phyloP scores from a whole-genome alignment of 1,140 invertebrate genomes.

The Saxidomus purpurata region DNA sequence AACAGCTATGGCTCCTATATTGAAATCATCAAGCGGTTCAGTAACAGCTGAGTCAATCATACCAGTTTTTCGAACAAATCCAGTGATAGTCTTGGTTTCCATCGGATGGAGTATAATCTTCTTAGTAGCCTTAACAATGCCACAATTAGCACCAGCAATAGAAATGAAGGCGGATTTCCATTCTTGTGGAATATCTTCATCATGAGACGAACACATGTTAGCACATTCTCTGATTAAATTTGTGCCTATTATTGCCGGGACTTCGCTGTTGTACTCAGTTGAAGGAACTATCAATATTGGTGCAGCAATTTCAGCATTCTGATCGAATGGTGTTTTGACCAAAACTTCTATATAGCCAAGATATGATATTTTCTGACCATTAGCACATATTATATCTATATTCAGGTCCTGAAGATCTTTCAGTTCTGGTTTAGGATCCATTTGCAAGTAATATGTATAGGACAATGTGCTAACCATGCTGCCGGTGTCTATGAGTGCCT shows the following conservation, averaged over 20 bases:
- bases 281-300: neutral
- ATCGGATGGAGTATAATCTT: constrained; percentile 8
- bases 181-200: too few relatives aligned
- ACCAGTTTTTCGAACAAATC: neutral
- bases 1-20: neutral
- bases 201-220: too few relatives aligned
- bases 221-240: too few relatives aligned
- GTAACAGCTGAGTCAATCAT: neutral
- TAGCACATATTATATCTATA: too few relatives aligned
- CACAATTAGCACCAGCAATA: neutral
- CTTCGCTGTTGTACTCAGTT: neutral
- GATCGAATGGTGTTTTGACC: neutral
- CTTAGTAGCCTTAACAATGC: constrained; percentile 4
- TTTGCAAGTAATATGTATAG: neutral
- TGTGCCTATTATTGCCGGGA: too few relatives aligned
- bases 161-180: too few relatives aligned
- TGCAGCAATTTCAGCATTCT: neutral
- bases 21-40: neutral
- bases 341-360: constrained; percentile 24
- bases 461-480: constrained; percentile 4
- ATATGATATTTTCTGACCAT: neutral
- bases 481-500: constrained; percentile 16
- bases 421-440: constrained; percentile 11
- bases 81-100: neutral
- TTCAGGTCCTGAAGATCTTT: constrained; percentile 5